Conservation (phyloP, 2,888 invertebrate genomes). For the Drosophila formosana region DNA sequence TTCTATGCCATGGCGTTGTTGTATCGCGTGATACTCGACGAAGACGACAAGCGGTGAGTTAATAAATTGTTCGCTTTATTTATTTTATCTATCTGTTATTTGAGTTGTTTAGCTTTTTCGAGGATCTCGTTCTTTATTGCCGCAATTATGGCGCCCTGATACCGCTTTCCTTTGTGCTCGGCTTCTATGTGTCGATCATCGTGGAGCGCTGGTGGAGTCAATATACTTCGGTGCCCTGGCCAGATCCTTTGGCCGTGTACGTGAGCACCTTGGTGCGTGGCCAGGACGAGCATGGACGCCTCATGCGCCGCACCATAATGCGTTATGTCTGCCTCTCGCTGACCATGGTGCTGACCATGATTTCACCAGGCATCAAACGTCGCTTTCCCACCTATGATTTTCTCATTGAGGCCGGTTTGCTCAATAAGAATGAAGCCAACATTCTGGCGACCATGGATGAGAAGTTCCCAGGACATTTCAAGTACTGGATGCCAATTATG, state of each 20-base stretch:
- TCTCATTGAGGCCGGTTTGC: slow-evolving; percentile 92
- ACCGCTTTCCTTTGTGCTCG: slow-evolving; percentile 95
- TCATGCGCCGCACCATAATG: slow-evolving; percentile 93
- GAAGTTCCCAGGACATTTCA: slow-evolving; percentile 93
- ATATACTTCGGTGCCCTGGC: slow-evolving; percentile 93
- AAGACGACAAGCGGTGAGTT: slow-evolving; percentile 52
- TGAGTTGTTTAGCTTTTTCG: slow-evolving; percentile 86
- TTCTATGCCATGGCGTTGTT: slow-evolving; percentile 87
- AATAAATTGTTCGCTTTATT: neutral
- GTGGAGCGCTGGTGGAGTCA: slow-evolving; percentile 97
- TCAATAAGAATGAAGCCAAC: slow-evolving; percentile 91
- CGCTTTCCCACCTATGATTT: slow-evolving; percentile 93
- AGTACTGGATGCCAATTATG: slow-evolving; percentile 95
- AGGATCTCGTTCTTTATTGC: slow-evolving; percentile 92
- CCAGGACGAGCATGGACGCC: slow-evolving; percentile 92
- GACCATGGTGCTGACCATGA: slow-evolving; percentile 93
- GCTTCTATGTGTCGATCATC: slow-evolving; percentile 96
- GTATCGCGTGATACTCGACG: slow-evolving; percentile 54
- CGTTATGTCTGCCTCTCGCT: slow-evolving; percentile 93
- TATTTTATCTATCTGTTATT: neutral
- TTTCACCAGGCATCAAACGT: slow-evolving; percentile 94
- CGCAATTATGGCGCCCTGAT: slow-evolving; percentile 93
- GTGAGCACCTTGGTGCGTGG: slow-evolving; percentile 93
- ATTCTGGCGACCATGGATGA: slow-evolving; percentile 91
- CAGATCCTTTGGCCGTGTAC: slow-evolving; percentile 93